Conservation (phyloP, 2,888 invertebrate species). For the Pemphredon lugubris region DNA sequence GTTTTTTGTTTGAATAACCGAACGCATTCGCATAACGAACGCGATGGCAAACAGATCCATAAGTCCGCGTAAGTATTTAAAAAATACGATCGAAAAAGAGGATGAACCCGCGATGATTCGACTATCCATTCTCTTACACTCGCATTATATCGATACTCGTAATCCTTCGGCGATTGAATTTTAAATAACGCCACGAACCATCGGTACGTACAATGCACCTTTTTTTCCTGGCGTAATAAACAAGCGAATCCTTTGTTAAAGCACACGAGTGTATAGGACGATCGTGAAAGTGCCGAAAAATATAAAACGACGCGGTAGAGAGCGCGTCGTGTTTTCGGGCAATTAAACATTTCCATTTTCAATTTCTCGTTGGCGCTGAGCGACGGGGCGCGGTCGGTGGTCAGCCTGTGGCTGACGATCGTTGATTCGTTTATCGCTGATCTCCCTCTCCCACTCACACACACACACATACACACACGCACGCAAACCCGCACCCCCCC, state of each 20-base stretch:
- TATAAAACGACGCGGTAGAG: slow-evolving; percentile 60
- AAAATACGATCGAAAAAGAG: too few relatives aligned
- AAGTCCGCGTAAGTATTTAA: too few relatives aligned
- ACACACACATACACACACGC: slow-evolving; percentile 43
- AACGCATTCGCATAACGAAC: too few relatives aligned
- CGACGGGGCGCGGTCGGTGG: slow-evolving; percentile 71
- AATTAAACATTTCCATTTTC: slow-evolving; percentile 80
- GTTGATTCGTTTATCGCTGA: slow-evolving; percentile 79
- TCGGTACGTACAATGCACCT: too few relatives aligned
- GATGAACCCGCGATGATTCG: too few relatives aligned
- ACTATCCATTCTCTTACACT: too few relatives aligned
- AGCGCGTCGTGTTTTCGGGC: slow-evolving; percentile 74
- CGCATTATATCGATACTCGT: too few relatives aligned
- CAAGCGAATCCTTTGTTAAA: slow-evolving; percentile 37
- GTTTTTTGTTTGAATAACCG: too few relatives aligned
- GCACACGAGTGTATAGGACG: slow-evolving; percentile 6
- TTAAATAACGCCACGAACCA: background rate
- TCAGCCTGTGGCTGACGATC: slow-evolving; percentile 76
- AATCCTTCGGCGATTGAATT: too few relatives aligned
- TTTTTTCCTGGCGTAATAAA: slow-evolving; percentile 42
- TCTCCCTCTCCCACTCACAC: slow-evolving; percentile 57
- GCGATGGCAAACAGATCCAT: too few relatives aligned
- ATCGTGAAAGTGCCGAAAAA: slow-evolving; percentile 45
- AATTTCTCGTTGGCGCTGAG: slow-evolving; percentile 75
- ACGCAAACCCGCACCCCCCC: slow-evolving; percentile 9